Conservation (phyloP, 2,797 vertebrate genomes). For the Crypturellus tataupa region DNA sequence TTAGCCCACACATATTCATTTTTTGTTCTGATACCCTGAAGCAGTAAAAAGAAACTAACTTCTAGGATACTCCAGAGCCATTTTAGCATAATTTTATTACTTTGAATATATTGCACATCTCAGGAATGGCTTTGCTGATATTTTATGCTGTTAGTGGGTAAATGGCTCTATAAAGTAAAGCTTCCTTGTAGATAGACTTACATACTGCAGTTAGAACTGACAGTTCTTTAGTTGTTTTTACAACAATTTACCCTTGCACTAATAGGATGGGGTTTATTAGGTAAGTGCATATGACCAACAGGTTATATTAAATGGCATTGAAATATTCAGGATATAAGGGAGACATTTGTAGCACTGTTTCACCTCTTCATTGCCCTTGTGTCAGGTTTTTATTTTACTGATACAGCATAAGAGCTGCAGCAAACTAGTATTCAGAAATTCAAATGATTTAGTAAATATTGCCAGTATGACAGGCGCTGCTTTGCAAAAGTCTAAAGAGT, state of each 20-base stretch:
- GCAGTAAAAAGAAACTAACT: constrained; percentile 15
- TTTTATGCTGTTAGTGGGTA: constrained; percentile 26
- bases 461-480: background rate
- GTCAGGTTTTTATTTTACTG: background rate
- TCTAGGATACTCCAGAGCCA: constrained; percentile 21
- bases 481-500: background rate
- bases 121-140: constrained; percentile 15
- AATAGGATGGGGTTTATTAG: background rate
- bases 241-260: background rate
- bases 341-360: background rate
- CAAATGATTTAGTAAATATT: background rate
- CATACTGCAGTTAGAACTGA: background rate
- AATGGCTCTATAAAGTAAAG: constrained; percentile 43
- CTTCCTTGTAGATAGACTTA: background rate
- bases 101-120: constrained; percentile 46
- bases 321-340: background rate
- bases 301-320: background rate
- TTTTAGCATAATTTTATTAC: constrained; percentile 40
- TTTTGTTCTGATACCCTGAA: constrained; percentile 5
- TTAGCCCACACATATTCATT: constrained; percentile 17
- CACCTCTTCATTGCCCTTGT: background rate
- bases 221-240: constrained; percentile 30
- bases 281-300: background rate
- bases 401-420: accelerated
- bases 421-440: background rate